Evolutionary conservation across 2,888 invertebrate species (phyloP), one percentile per base, ranked within the genome.

Genomic region (Volucella zonaria): DNA sequence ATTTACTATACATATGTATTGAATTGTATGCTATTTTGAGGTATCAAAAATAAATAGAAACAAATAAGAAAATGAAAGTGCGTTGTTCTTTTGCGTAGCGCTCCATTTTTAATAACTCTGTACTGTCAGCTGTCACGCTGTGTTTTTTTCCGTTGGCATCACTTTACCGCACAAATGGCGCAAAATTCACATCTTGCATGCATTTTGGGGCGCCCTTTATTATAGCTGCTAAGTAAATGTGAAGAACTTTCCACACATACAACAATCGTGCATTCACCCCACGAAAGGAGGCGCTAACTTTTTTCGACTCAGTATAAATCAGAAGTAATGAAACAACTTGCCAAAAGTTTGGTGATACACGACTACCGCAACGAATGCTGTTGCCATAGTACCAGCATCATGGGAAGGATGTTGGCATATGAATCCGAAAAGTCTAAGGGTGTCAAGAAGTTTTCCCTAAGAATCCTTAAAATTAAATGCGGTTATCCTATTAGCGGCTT

Each of bases 261-360:
- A 42, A 9, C 11, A 71, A 42, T 61, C 38, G 23, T 47, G 66
- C 54, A 61, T 54, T 51, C 47, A 12, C 43, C 9, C 38, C 47
- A 56, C 10, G 43, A 11, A 49, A 56, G 56, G 15, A 45, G 56
- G 40, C 54, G 23, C 10, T 58, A 78, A 70, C 64, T 71, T 78
- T 71, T 64, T 31, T 6, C 31, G 58, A 56, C 64, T 71, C 64
- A 58, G 64, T 51, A 64, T 78, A 78, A 78, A 64, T 78, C 58
- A 64, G 43, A 56, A 71, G 64, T 71, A 78, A 78, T 70, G 71
- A 71, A 78, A 78, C 70, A 78, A 64, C 42, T 43, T 64, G 64
- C 43, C 43, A 51, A 61, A 71, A 78, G 71, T 71, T 78, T 47
- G 56, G 70, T 64, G 78, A 78, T 71, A 78, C 51, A 78, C 78